These are phyloP conservation scores for Barypeithes pellucidus DNA, from an alignment of 2,888 invertebrate genomes.

Conservation along the genomic window DNA sequence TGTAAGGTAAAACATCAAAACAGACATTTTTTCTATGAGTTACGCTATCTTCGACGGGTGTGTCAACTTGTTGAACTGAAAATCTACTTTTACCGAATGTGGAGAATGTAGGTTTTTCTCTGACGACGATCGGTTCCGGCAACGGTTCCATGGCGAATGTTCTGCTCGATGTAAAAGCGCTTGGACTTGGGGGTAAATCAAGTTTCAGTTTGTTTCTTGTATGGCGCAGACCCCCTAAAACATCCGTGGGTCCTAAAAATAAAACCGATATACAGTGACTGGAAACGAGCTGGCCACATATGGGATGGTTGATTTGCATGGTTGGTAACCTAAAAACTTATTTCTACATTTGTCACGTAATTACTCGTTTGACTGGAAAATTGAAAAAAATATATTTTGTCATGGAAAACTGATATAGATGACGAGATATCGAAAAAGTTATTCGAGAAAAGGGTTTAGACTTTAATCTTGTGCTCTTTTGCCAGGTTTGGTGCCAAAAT, in stretches of 20 bases:
- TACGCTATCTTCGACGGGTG: constrained; percentile 63
- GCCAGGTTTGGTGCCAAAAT: too few relatives aligned
- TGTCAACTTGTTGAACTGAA: constrained; percentile 69
- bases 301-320: too few relatives aligned
- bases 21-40: constrained; percentile 66
- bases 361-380: too few relatives aligned
- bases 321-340: too few relatives aligned
- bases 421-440: too few relatives aligned
- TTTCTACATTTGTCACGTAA: too few relatives aligned
- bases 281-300: too few relatives aligned
- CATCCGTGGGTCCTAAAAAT: constrained; percentile 53
- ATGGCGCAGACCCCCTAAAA: constrained; percentile 81
- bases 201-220: constrained; percentile 82
- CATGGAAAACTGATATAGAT: too few relatives aligned
- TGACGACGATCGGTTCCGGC: constrained; percentile 70
- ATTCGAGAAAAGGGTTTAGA: too few relatives aligned
- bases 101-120: constrained; percentile 74
- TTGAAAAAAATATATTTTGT: too few relatives aligned
- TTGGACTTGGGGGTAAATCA: constrained; percentile 78
- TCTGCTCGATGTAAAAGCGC: constrained; percentile 67
- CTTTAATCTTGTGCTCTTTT: too few relatives aligned
- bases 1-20: constrained; percentile 69
- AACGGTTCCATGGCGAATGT: constrained; percentile 63
- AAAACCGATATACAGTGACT: too few relatives aligned
- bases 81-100: constrained; percentile 75